Evolutionary conservation across 2,113 vertebrate genomes (phyloP).

Genomic region (Eurypyga helias): DNA sequence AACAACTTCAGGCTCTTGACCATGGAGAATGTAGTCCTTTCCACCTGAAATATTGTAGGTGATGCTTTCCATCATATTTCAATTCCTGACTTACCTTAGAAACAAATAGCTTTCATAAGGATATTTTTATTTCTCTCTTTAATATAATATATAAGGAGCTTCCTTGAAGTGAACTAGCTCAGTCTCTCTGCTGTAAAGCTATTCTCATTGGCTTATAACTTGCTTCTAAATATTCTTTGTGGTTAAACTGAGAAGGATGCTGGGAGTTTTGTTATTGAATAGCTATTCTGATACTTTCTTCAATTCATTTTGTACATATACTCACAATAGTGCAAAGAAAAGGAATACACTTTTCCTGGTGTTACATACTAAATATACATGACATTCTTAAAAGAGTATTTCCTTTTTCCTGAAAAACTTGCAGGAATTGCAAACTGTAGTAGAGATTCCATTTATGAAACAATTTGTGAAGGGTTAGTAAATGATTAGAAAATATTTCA

Average conservation of each 20-base stretch:
- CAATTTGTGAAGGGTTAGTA: neutral
- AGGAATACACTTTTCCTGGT: neutral
- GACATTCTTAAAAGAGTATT: neutral
- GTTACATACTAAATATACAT: neutral
- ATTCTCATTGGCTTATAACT: neutral
- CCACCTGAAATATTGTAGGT: neutral
- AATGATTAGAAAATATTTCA: neutral
- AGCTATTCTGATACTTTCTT: neutral
- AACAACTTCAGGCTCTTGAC: neutral
- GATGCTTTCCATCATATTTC: neutral
- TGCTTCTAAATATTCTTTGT: neutral
- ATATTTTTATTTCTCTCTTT: neutral
- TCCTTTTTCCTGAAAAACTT: neutral
- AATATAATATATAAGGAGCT: neutral
- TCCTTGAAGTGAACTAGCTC: neutral
- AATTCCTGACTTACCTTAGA: neutral
- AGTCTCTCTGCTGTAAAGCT: neutral
- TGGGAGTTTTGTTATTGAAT: neutral
- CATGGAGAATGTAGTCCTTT: neutral
- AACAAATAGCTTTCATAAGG: neutral
- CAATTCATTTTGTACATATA: neutral
- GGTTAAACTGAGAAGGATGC: neutral
- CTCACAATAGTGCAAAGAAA: neutral
- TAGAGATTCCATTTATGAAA: neutral
- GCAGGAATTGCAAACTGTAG: neutral